phyloP scores from a whole-genome alignment of 1,140 invertebrate species.

The Spodoptera litura region DNA sequence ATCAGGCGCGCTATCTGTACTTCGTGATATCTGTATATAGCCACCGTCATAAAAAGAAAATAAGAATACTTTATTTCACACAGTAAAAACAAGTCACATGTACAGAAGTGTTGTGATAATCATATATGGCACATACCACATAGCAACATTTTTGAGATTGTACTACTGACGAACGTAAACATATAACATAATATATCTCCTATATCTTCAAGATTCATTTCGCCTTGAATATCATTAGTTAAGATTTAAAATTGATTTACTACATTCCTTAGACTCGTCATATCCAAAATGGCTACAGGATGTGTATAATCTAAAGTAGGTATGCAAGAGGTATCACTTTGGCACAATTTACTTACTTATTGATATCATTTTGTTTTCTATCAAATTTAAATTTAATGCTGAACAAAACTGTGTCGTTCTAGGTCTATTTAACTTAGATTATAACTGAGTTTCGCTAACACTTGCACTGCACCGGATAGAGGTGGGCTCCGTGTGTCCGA shows the following conservation, averaged over 20 bases:
- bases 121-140: background rate
- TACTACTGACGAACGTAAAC: background rate
- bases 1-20: background rate
- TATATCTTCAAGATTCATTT: constrained; percentile 1
- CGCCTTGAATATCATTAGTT: background rate
- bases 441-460: too few relatives aligned
- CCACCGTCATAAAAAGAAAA: too few relatives aligned
- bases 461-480: too few relatives aligned
- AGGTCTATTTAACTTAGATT: too few relatives aligned
- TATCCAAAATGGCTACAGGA: background rate
- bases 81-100: too few relatives aligned
- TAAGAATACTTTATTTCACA: too few relatives aligned
- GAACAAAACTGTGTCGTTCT: background rate
- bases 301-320: background rate
- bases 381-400: constrained; percentile 1
- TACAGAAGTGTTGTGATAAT: background rate
- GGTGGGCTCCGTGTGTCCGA: too few relatives aligned
- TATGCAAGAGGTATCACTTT: background rate
- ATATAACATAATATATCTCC: background rate
- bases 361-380: background rate
- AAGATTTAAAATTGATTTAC: background rate
- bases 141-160: background rate
- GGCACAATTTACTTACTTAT: constrained; percentile 4
- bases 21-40: background rate
- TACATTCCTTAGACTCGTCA: constrained; percentile 2